Evolutionary conservation across 2,797 vertebrate species (phyloP).

Genomic region (Labroides dimidiatus): DNA sequence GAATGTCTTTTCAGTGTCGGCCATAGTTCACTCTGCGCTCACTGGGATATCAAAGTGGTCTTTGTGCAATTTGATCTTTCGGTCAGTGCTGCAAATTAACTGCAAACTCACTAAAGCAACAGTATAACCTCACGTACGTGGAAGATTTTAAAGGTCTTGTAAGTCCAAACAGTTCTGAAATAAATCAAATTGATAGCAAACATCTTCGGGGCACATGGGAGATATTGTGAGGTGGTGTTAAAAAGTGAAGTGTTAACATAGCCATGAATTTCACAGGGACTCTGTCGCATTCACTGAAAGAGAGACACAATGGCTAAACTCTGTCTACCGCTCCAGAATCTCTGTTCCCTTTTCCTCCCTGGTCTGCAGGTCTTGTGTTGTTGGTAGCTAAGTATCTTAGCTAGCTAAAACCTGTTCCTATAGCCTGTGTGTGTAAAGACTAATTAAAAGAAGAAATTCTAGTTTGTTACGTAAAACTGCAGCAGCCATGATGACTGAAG

Average conservation of each 20-base stretch:
- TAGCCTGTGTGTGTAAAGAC: conserved; percentile 74
- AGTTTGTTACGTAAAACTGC: conserved; percentile 74
- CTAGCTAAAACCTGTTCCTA: conserved; percentile 70
- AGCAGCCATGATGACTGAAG: conserved; percentile 64
- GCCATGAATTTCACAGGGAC: conserved; percentile 25
- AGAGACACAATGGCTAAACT: conserved; percentile 51
- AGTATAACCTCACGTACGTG: not conserved
- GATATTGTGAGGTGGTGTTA: too few species aligned
- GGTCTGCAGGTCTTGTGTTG: conserved; percentile 68
- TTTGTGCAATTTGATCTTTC: too few species aligned
- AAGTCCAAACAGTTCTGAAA: too few species aligned
- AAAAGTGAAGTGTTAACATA: not conserved
- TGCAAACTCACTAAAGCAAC: not conserved
- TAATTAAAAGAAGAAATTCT: conserved; percentile 56
- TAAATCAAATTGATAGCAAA: too few species aligned
- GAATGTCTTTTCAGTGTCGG: too few species aligned
- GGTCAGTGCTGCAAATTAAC: too few species aligned
- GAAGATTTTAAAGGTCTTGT: too few species aligned
- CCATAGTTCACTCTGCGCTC: too few species aligned
- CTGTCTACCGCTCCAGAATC: conserved; percentile 57
- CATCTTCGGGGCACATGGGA: too few species aligned
- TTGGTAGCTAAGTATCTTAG: conserved; percentile 77
- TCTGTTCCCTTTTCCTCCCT: conserved; percentile 38
- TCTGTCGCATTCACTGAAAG: not conserved
- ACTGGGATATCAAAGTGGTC: too few species aligned